Conservation (phyloP, 1,140 invertebrate genomes). For the Diorhabda elongata region DNA sequence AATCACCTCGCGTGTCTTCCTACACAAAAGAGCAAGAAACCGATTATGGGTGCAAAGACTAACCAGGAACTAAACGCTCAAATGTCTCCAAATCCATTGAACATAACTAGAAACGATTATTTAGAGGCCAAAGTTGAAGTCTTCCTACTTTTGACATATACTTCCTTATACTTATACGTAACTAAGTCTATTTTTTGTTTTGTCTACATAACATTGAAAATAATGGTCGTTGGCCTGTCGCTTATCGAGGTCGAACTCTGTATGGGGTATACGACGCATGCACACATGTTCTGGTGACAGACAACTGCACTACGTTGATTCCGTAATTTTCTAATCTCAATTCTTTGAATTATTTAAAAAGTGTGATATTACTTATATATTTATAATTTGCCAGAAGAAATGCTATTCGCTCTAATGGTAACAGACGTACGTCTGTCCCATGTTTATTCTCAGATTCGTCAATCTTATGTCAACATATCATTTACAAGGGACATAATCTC, state of each 20-base stretch:
- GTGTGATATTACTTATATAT: too few species aligned
- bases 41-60: not conserved
- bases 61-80: not conserved
- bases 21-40: not conserved
- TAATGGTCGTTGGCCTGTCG: not conserved
- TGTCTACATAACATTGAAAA: constrained; percentile 1
- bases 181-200: not conserved
- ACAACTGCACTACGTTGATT: not conserved
- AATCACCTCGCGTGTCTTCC: not conserved
- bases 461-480: too few species aligned
- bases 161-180: not conserved
- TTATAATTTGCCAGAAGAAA: too few species aligned
- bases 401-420: too few species aligned
- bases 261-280: not conserved
- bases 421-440: too few species aligned
- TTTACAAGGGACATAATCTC: too few species aligned
- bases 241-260: not conserved
- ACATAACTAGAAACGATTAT: not conserved
- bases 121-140: not conserved
- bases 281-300: not conserved
- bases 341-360: too few species aligned
- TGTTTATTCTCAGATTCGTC: too few species aligned
- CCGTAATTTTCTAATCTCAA: too few species aligned
- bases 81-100: not conserved
- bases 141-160: not conserved